Conservation (phyloP, 1,140 invertebrate species). For the Euglossa dilemma region DNA sequence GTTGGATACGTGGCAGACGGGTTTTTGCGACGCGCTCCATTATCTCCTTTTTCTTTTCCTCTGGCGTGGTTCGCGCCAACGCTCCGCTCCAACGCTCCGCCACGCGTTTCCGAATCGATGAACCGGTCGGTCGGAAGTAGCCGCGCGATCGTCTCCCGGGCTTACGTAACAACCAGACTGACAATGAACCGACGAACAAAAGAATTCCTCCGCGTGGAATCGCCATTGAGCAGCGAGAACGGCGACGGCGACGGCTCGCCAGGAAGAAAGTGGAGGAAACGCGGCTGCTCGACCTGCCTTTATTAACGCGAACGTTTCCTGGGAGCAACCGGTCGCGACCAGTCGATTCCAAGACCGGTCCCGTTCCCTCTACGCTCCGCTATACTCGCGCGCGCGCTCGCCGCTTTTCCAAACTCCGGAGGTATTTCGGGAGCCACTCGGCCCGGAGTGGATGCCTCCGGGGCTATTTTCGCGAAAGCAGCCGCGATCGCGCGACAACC, state of each 20-base stretch:
- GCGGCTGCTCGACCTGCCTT: constrained; percentile 37
- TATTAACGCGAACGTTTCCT: constrained; percentile 36
- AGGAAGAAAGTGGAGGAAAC: constrained; percentile 49
- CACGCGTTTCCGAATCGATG: constrained; percentile 38
- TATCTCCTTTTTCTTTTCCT: constrained; percentile 23
- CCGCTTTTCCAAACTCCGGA: constrained; percentile 24
- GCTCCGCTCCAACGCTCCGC: too few species aligned
- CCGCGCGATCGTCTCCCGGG: constrained; percentile 29
- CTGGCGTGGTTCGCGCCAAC: not conserved
- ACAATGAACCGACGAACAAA: constrained; percentile 70
- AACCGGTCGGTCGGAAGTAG: constrained; percentile 33
- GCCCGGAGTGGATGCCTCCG: not conserved
- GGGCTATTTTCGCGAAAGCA: too few species aligned
- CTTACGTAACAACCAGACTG: constrained; percentile 61
- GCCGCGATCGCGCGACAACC: too few species aligned
- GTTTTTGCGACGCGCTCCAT: constrained; percentile 40
- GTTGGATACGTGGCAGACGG: constrained; percentile 19
- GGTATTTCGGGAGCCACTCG: not conserved
- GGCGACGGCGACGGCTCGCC: not conserved
- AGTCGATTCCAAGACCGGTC: constrained; percentile 35
- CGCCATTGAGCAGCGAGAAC: constrained; percentile 54
- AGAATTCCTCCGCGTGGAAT: constrained; percentile 66
- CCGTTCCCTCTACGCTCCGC: not conserved
- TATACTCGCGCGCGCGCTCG: not conserved
- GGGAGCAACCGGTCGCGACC: constrained; percentile 46